These are phyloP conservation scores for Psittacula cyanocephala DNA, from an alignment of 2,113 vertebrate genomes.

Conservation along the genomic window DNA sequence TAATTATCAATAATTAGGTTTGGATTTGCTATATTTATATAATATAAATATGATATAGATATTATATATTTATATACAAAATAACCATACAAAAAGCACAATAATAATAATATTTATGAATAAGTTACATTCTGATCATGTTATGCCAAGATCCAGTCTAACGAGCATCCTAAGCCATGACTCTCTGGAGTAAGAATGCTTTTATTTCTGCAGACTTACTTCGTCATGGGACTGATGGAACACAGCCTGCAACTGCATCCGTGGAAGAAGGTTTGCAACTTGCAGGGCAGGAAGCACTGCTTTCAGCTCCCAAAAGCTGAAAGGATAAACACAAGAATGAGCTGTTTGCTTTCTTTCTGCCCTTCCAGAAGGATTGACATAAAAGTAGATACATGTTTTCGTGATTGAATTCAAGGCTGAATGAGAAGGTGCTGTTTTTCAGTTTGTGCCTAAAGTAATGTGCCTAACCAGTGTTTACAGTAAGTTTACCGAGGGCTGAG, in stretches of 20 bases:
- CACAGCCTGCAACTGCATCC: background rate
- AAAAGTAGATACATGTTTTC: background rate
- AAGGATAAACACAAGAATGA: background rate
- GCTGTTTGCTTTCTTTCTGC: background rate
- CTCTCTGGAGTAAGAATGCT: background rate
- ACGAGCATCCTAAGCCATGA: background rate
- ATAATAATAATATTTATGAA: background rate
- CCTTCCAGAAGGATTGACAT: background rate
- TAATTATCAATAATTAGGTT: background rate
- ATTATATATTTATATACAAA: background rate
- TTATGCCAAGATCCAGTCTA: background rate
- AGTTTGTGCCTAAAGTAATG: background rate
- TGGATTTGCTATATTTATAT: background rate
- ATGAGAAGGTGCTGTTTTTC: background rate
- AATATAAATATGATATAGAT: background rate
- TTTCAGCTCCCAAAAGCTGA: background rate
- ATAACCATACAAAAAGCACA: background rate
- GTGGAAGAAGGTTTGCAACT: conserved; percentile 42
- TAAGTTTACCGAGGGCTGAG: background rate
- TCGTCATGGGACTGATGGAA: background rate
- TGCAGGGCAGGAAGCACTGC: background rate
- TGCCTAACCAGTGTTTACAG: background rate
- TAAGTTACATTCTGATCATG: background rate
- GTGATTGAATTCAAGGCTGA: background rate
- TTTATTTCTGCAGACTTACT: conserved; percentile 31